phyloP scores from a whole-genome alignment of 2,113 vertebrate species.

The Geococcyx californianus region DNA sequence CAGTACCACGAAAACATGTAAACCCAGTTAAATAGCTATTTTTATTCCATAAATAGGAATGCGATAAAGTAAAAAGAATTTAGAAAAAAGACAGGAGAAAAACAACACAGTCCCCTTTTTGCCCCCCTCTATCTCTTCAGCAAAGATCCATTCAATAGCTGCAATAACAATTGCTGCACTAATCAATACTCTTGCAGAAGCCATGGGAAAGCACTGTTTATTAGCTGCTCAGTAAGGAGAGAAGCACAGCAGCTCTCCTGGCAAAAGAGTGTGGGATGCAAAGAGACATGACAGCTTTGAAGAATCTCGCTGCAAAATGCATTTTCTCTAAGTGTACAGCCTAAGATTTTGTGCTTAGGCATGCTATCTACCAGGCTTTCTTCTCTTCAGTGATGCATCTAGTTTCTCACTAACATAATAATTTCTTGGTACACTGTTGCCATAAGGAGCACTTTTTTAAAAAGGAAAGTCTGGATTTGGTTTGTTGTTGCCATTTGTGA shows the following conservation, averaged over 20 bases:
- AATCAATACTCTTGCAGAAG: background rate
- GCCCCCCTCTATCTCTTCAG: background rate
- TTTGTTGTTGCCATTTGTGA: background rate
- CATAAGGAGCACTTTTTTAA: background rate
- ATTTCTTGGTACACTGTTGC: background rate
- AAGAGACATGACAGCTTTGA: background rate
- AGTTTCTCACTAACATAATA: background rate
- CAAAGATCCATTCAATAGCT: background rate
- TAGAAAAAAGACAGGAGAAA: background rate
- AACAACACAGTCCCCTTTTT: fast-evolving
- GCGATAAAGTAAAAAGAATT: background rate
- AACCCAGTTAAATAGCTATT: background rate
- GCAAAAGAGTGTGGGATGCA: background rate
- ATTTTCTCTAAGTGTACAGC: background rate
- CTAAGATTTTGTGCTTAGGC: background rate
- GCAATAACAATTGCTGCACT: background rate
- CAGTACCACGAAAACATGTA: background rate
- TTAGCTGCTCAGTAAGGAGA: background rate
- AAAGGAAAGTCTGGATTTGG: background rate
- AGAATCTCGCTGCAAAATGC: background rate
- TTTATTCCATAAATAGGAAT: background rate
- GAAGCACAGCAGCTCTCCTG: background rate
- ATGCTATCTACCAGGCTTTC: background rate
- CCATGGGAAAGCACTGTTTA: background rate
- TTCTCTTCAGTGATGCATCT: background rate